phyloP scores from a whole-genome alignment of 2,797 vertebrate species.

The Fratercula arctica region DNA sequence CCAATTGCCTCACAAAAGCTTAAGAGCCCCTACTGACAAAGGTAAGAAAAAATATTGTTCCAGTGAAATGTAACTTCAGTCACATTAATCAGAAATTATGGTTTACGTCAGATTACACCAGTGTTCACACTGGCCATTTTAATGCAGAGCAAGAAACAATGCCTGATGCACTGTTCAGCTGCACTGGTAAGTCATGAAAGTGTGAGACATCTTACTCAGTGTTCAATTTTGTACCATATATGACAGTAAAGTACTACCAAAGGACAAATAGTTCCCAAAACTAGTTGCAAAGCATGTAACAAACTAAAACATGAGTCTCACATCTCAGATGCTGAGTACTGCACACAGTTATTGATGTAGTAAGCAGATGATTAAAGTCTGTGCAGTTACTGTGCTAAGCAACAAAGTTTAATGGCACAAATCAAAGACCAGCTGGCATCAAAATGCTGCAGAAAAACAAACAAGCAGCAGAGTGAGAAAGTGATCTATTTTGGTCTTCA shows the following conservation, averaged over 20 bases:
- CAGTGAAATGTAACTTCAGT: not conserved
- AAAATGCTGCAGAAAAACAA: slow-evolving; percentile 36
- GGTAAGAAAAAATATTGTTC: not conserved
- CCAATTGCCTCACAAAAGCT: not conserved
- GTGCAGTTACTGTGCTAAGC: not conserved
- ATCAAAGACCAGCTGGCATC: slow-evolving; percentile 35
- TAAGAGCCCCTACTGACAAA: not conserved
- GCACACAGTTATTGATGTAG: not conserved
- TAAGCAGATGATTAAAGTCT: not conserved
- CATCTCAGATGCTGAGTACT: not conserved
- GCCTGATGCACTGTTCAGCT: not conserved
- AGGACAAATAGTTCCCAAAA: not conserved
- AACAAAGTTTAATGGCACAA: slow-evolving; percentile 3
- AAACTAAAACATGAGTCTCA: not conserved
- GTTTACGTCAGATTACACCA: not conserved
- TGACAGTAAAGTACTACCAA: not conserved
- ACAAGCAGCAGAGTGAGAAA: not conserved
- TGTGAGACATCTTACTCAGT: not conserved
- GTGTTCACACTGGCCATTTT: not conserved
- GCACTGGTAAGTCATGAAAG: accelerated
- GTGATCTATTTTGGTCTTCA: not conserved
- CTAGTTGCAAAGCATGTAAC: not conserved
- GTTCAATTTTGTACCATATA: not conserved
- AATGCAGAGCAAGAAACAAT: not conserved
- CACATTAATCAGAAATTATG: not conserved